Evolutionary conservation across 2,888 invertebrate species (phyloP).

Genomic region (Urechis unicinctus): DNA sequence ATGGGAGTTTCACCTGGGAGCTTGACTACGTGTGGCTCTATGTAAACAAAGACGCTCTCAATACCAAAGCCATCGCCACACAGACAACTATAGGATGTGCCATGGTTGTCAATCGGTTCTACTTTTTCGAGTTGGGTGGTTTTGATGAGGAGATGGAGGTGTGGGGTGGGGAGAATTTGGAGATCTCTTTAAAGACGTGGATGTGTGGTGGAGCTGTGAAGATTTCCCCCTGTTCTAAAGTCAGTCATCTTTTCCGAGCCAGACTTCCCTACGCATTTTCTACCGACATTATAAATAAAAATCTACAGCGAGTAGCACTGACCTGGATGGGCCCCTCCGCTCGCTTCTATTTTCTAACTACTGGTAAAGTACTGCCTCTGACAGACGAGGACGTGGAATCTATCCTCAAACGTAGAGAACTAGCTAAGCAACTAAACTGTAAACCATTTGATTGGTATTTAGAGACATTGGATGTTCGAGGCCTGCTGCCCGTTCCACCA

Average conservation of each 20-base stretch:
- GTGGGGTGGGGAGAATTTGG: slow-evolving; percentile 23
- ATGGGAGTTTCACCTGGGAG: slow-evolving; percentile 16
- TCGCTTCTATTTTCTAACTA: slow-evolving; percentile 70
- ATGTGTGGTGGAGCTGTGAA: slow-evolving; percentile 97
- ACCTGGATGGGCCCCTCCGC: slow-evolving; percentile 59
- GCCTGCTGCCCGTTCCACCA: no score
- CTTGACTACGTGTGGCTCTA: slow-evolving; percentile 15
- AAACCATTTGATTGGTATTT: no score
- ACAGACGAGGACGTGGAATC: neutral
- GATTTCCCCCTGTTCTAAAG: slow-evolving; percentile 94
- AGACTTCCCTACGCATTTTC: slow-evolving; percentile 89
- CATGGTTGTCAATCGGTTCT: slow-evolving; percentile 12
- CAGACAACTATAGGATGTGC: slow-evolving; percentile 17
- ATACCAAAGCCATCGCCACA: neutral
- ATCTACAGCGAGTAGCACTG: slow-evolving; percentile 88
- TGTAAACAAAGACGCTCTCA: neutral
- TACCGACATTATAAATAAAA: slow-evolving; percentile 79
- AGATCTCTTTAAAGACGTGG: slow-evolving; percentile 64
- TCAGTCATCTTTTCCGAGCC: slow-evolving; percentile 94
- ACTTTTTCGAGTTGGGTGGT: slow-evolving; percentile 16
- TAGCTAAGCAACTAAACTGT: no score
- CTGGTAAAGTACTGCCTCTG: neutral
- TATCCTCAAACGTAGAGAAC: no score
- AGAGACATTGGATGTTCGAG: no score
- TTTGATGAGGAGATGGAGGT: slow-evolving; percentile 18